Base-by-base conservation (phyloP, 2,797 vertebrate species). In the Cyclura pinguis region DNA sequence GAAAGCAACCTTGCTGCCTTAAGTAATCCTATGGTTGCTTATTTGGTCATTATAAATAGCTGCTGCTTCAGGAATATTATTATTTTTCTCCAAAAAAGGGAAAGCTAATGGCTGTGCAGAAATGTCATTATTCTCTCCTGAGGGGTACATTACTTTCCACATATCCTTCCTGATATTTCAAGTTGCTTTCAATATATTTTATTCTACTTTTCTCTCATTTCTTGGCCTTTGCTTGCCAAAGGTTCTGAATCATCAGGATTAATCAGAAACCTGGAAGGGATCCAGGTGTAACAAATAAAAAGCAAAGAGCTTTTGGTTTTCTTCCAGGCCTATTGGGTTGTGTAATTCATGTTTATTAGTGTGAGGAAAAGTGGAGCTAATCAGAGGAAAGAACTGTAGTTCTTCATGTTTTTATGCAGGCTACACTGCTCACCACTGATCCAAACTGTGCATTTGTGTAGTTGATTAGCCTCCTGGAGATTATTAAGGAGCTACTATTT, bases 161-260 rank as follows among this genome's bases (percentile, higher is more conserved):
- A 93, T 94, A 95, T 92, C 92, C 77, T 93, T 94, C 82, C 92
- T 94, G 92, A 93, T 92, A 88, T 95, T 96, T 96, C 91, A 95
- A 94, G 92, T 94, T 94, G 88, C 91, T 95, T 95, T 96, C 94
- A 93, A 93, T 93, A 91, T 95, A 93, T 95, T 94, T 94, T 95
- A 95, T 94, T 95, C 88, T 94, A 84, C 91, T 91, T 95, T 94
- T 91, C 91, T 92, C 91, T 92, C 85, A 85, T 91, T 95, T 96
- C 18, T 94, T 93, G 93, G 77, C 89, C 86, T 77, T 94, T 82
- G 74, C 59, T 88, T 90, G 84, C 91, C 85, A 93, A 95, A 92
- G 62, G 92, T 94, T 97, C 94, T 95, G 92, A 95, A 93, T 94
- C 95, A 95, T 95, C 91, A 94, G 93, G 94, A 95, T 95, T 89